Conservation (phyloP, 2,113 vertebrate species). For the Python bivittatus region DNA sequence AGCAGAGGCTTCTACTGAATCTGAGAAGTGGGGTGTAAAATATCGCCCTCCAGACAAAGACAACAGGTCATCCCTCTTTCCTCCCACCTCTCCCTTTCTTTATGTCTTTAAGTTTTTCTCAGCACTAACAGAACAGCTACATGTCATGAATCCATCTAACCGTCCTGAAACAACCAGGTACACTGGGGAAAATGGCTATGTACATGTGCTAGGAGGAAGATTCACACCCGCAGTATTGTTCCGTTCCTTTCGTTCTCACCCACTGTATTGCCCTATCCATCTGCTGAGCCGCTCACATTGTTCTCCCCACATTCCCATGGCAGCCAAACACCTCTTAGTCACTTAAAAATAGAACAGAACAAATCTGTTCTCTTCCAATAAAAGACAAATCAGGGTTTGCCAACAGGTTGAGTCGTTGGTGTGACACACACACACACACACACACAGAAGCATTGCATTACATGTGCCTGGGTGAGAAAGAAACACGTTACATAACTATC, state of each 20-base stretch:
- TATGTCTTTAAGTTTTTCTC: not conserved
- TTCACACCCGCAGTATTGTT: not conserved
- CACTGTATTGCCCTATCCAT: not conserved
- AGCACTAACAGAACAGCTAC: not conserved
- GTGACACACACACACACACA: not conserved
- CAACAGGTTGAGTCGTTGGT: not conserved
- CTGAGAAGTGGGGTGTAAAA: not conserved
- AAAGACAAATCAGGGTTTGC: not conserved
- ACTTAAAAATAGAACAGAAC: conserved; percentile 16
- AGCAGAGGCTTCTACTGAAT: not conserved
- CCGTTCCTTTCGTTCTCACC: not conserved
- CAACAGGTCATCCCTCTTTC: not conserved
- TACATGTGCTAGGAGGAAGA: not conserved
- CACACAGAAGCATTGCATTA: not conserved
- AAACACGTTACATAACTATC: not conserved
- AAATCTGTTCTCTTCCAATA: not conserved
- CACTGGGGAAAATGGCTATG: not conserved
- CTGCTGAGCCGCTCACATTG: not conserved
- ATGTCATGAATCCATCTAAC: not conserved
- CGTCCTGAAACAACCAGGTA: not conserved
- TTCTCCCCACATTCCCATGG: conserved; percentile 3
- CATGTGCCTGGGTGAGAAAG: not conserved
- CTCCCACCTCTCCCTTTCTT: not conserved
- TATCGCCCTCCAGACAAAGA: not conserved
- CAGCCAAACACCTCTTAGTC: not conserved